Percentiles rank a stretch among this genome's conserved stretches.
Evolutionary conservation across 2,113 vertebrate genomes (phyloP).

Genomic region (Arvicanthis niloticus): DNA sequence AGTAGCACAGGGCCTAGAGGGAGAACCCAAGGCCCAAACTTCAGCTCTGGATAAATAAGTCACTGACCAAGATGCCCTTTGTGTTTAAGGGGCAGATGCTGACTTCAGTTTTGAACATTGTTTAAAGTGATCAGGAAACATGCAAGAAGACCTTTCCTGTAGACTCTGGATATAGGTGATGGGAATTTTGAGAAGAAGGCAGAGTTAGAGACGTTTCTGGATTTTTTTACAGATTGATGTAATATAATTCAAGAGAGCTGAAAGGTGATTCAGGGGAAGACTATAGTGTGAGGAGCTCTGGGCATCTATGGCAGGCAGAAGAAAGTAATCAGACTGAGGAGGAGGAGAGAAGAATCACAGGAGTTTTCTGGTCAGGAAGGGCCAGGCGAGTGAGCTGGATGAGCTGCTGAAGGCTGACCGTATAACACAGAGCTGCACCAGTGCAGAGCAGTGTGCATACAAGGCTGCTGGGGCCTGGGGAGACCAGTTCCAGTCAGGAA

Average conservation of each 20-base stretch:
- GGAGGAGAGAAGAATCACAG: constrained; percentile 14
- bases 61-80: constrained; percentile 13
- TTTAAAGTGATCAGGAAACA: constrained; percentile 65
- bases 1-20: background rate
- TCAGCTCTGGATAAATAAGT: constrained; percentile 25
- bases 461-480: background rate
- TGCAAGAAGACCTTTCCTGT: constrained; percentile 30
- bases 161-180: constrained; percentile 36
- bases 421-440: background rate
- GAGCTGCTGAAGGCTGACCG: background rate
- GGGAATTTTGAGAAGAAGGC: constrained; percentile 49
- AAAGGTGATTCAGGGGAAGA: constrained; percentile 35
- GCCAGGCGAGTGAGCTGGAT: background rate
- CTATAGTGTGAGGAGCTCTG: background rate
- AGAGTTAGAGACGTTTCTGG: constrained; percentile 44
- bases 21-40: constrained; percentile 20
- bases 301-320: constrained; percentile 40
- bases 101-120: constrained; percentile 60
- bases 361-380: constrained; percentile 12
- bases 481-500: constrained; percentile 42
- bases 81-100: constrained; percentile 54
- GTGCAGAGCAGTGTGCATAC: background rate
- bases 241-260: constrained; percentile 25
- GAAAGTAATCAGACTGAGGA: constrained; percentile 12
- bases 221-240: constrained; percentile 4